These are phyloP conservation scores for Myrmecophaga tridactyla DNA, from an alignment of 2,113 vertebrate species.

Conservation along the genomic window DNA sequence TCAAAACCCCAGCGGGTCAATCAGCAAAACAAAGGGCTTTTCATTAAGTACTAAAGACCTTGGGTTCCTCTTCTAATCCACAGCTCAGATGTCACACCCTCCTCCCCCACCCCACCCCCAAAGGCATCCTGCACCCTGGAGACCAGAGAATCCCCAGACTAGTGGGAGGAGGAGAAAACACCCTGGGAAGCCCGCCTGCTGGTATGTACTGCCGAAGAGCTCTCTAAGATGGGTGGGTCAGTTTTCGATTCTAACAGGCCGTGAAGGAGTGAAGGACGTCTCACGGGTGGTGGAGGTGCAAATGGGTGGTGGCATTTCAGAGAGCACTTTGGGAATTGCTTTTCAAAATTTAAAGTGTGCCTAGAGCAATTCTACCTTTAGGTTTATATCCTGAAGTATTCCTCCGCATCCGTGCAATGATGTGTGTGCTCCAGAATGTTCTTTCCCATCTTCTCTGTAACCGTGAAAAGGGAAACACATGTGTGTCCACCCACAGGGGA, in stretches of 20 bases:
- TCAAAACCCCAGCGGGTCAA: not conserved
- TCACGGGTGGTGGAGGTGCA: no score
- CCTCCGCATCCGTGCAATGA: not conserved
- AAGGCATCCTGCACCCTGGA: not conserved
- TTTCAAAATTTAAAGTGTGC: not conserved
- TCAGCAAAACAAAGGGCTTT: conserved; percentile 57
- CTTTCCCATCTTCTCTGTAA: not conserved
- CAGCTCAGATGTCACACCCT: not conserved
- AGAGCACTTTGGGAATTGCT: not conserved
- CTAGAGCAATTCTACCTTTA: not conserved
- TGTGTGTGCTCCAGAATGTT: not conserved
- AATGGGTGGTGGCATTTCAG: not conserved
- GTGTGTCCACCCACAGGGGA: not conserved
- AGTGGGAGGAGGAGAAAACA: not conserved
- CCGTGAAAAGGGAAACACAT: not conserved
- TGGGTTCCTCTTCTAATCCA: not conserved
- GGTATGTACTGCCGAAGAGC: accelerated
- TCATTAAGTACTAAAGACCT: not conserved
- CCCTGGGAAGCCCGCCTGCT: accelerated
- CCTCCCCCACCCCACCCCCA: accelerated
- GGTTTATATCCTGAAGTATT: not conserved
- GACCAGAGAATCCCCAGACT: accelerated
- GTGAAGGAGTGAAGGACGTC: not conserved
- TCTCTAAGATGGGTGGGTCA: no score
- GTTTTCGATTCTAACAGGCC: not conserved